Evolutionary conservation across 2,113 vertebrate species (phyloP).

Genomic region (Camelus dromedarius): DNA sequence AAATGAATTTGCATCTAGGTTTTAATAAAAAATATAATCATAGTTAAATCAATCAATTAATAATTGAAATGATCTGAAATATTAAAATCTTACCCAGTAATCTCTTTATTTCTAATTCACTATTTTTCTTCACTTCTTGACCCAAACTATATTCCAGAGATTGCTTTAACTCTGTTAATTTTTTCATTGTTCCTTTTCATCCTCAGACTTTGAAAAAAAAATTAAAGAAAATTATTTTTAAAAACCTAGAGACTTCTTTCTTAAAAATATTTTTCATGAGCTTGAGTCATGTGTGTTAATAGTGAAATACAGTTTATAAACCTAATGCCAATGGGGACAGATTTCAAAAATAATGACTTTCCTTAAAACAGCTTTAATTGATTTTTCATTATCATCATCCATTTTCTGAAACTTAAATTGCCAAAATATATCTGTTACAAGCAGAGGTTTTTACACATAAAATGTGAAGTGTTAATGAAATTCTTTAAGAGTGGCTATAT

Average conservation of each 20-base stretch:
- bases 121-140: slow-evolving; percentile 94
- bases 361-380: neutral
- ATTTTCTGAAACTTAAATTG: slow-evolving; percentile 3
- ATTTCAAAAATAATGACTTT: slow-evolving; percentile 13
- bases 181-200: slow-evolving; percentile 93
- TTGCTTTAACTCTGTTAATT: slow-evolving; percentile 89
- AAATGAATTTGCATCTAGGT: neutral
- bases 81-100: slow-evolving; percentile 89
- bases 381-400: neutral
- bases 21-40: slow-evolving; percentile 44
- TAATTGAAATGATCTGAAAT: slow-evolving; percentile 19
- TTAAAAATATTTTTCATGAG: slow-evolving; percentile 6
- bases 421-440: neutral
- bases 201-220: slow-evolving; percentile 88
- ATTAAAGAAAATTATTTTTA: slow-evolving; percentile 37
- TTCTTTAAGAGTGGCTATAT: neutral
- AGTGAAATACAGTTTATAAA: neutral
- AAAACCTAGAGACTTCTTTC: neutral
- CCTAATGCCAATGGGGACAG: neutral
- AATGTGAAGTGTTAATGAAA: neutral
- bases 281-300: neutral
- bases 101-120: slow-evolving; percentile 92
- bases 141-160: slow-evolving; percentile 90
- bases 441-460: neutral
- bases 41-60: neutral